Evolutionary conservation across 2,797 vertebrate genomes (phyloP), one percentile per base, ranked within the genome.

Genomic region (Labroides dimidiatus): DNA sequence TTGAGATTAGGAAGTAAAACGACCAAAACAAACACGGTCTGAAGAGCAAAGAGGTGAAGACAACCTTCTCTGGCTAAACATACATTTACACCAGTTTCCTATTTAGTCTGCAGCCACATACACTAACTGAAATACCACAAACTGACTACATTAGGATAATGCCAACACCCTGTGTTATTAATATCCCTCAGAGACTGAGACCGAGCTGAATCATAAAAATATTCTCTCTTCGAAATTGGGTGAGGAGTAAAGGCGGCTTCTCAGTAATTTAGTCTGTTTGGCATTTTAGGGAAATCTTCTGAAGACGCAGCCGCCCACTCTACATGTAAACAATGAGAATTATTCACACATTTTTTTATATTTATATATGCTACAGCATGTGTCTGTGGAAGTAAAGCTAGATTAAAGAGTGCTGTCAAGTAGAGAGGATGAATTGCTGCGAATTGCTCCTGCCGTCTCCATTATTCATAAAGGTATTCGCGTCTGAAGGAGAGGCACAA

Each of bases 391-490:
- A 19, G 56, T 50, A 56, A 69, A 75, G 51, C 51, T 64, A 51
- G 69, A 77, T 82, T 70, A 65, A 84, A 69, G 68, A 14, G 21
- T 51, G 56, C 64, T 82, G 71, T 75, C 59, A 80, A 65, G 45
- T 49, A 36, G 49, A 68, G 17, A 0, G 60, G 69, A 53, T 70
- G 82, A 73, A 85, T 75, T 63, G 63, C 52, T 44, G 55, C 5
- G 21, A 80, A 71, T 64, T 67, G 56, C 45, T 73, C 57, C 42
- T 36, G 15, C n/a, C 59, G 30, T 73, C 72, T 88, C 54, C 72
- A 88, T 87, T 81, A 87, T 91, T 87, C 81, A 84, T 84, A 42
- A 64, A 21, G 66, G 59, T 17, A 51, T 80, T 76, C 74, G 66
- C 16, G 1, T 79, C 64, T 69, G 70, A 75, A 68, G 60, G 13